Evolutionary conservation across 2,113 vertebrate genomes (phyloP).

Genomic region (Pycnonotus jocosus): DNA sequence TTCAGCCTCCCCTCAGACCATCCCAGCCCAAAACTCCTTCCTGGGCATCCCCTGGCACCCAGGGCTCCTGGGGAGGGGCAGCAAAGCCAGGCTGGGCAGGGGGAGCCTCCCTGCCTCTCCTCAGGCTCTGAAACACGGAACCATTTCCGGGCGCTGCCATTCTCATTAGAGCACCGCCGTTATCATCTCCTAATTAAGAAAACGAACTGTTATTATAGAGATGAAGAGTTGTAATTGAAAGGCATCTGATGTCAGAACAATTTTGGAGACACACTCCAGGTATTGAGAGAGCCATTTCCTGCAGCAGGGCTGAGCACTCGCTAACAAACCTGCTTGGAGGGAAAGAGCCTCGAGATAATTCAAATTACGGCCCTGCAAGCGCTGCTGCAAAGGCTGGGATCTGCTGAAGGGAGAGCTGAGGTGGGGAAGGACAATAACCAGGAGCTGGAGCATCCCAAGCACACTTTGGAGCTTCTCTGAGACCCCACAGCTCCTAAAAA

Average conservation of each 20-base stretch:
- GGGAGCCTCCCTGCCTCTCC: not conserved
- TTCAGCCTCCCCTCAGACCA: not conserved
- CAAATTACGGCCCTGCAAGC: not conserved
- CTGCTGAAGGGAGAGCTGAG: not conserved
- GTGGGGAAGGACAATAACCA: not conserved
- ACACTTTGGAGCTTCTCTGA: not conserved
- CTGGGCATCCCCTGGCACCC: accelerated
- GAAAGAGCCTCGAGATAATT: not conserved
- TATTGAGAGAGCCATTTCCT: not conserved
- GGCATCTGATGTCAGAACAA: not conserved
- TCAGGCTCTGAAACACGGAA: not conserved
- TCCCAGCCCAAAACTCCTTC: not conserved
- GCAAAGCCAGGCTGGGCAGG: accelerated
- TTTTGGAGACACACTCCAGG: constrained; percentile 18
- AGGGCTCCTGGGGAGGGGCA: too few relatives aligned
- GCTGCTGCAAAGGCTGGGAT: not conserved
- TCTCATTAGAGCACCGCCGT: not conserved
- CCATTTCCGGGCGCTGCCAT: not conserved
- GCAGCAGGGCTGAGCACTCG: not conserved
- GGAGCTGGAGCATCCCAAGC: not conserved
- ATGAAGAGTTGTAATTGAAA: constrained; percentile 20
- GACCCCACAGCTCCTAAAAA: not conserved
- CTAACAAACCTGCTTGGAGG: not conserved
- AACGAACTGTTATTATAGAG: constrained; percentile 20
- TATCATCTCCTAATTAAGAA: not conserved